A percentile compares a stretch with the other conserved stretches of the same genome.
phyloP scores from a whole-genome alignment of 2,113 vertebrate species.

The Triplophysa siluroides region DNA sequence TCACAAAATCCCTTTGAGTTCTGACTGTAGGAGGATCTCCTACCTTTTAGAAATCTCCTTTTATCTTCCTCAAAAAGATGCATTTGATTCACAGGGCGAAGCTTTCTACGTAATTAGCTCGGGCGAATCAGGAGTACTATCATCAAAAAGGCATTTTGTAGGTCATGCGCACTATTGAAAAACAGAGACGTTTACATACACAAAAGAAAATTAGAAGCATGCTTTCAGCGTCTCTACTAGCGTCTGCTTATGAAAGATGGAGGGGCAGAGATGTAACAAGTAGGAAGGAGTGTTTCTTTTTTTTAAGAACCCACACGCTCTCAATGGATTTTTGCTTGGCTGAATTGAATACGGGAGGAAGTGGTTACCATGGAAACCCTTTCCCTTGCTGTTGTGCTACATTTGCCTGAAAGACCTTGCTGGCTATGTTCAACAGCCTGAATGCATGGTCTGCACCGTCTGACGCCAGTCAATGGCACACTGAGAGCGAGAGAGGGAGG shows the following conservation, averaged over 20 bases:
- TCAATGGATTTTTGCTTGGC: slow-evolving; percentile 58
- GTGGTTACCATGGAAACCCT: slow-evolving; percentile 84
- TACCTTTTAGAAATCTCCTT: slow-evolving; percentile 50
- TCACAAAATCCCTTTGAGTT: background rate
- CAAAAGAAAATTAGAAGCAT: background rate
- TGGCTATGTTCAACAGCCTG: slow-evolving; percentile 24
- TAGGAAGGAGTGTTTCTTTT: slow-evolving; percentile 39
- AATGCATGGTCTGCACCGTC: slow-evolving; percentile 19
- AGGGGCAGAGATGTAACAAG: slow-evolving; percentile 44
- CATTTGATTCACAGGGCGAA: slow-evolving; percentile 42
- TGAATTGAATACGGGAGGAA: slow-evolving; percentile 46
- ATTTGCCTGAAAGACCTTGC: slow-evolving; percentile 45
- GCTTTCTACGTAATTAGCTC: background rate
- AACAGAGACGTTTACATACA: background rate
- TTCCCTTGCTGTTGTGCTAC: slow-evolving; percentile 62
- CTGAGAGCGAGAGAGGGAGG: slow-evolving; percentile 12
- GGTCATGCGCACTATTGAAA: background rate
- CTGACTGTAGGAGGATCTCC: slow-evolving; percentile 11
- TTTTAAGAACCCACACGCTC: slow-evolving; percentile 59
- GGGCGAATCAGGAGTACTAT: background rate
- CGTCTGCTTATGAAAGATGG: slow-evolving; percentile 34
- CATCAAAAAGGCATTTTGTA: background rate
- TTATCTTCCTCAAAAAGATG: slow-evolving; percentile 57
- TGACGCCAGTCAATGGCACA: slow-evolving; percentile 7
- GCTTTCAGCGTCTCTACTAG: background rate